Evolutionary conservation across 2,888 invertebrate species (phyloP).

Genomic region (Pachycephus smyrnensis): DNA sequence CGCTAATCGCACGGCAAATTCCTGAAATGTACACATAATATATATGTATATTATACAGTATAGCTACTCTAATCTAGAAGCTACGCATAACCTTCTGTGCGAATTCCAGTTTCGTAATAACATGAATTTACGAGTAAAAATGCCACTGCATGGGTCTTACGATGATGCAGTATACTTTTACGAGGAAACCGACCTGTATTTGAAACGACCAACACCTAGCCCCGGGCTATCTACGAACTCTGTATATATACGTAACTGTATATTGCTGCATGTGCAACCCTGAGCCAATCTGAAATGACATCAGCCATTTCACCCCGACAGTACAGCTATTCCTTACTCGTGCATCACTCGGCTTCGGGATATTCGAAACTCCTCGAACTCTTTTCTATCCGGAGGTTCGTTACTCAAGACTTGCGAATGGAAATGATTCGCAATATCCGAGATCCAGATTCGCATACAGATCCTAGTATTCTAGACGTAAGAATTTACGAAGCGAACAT

Average conservation of each 20-base stretch:
- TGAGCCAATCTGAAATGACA: conserved; percentile 27
- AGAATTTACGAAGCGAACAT: neutral
- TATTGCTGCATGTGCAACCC: conserved; percentile 4
- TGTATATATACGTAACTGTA: conserved; percentile 4
- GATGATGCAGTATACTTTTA: conserved; percentile 6
- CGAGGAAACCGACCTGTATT: conserved; percentile 9
- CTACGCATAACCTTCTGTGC: conserved; percentile 1
- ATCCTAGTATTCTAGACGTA: neutral
- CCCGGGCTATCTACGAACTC: conserved; percentile 8
- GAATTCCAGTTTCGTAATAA: neutral
- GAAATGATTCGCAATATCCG: neutral
- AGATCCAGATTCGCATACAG: neutral
- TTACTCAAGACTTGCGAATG: neutral
- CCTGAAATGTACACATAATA: neutral
- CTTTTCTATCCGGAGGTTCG: neutral
- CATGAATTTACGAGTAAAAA: conserved; percentile 10
- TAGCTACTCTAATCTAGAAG: neutral
- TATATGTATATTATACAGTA: neutral
- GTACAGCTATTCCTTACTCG: conserved; percentile 9
- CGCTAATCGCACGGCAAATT: neutral
- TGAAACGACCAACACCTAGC: conserved; percentile 12
- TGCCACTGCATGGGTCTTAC: neutral
- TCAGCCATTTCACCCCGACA: conserved; percentile 25
- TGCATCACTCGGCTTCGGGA: neutral
- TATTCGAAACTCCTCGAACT: neutral